These are phyloP conservation scores for Chaetodon auriga DNA, from an alignment of 2,113 vertebrate species.

Conservation along the genomic window DNA sequence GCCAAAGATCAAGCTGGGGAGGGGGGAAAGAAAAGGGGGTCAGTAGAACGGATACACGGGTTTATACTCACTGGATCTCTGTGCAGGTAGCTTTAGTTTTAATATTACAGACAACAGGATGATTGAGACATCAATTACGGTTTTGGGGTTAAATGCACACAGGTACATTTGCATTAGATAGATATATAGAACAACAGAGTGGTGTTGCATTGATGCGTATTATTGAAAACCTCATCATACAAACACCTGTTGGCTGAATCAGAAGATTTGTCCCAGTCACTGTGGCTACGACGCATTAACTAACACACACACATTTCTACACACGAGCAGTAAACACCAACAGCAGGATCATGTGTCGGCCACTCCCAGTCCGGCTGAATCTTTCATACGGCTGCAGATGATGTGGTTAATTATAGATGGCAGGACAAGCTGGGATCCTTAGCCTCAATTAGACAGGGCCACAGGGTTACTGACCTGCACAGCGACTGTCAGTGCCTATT, in stretches of 20 bases:
- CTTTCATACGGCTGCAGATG: slow-evolving; percentile 83
- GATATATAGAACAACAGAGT: background rate
- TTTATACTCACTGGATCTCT: slow-evolving; percentile 12
- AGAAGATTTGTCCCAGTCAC: slow-evolving; percentile 26
- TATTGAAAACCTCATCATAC: background rate
- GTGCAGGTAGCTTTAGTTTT: slow-evolving; percentile 25
- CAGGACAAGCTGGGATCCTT: slow-evolving; percentile 84
- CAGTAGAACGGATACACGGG: background rate
- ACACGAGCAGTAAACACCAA: slow-evolving; percentile 61
- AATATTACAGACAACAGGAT: slow-evolving; percentile 1
- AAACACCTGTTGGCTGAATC: slow-evolving; percentile 40
- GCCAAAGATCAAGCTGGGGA: slow-evolving; percentile 68
- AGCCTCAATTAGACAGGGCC: slow-evolving; percentile 83
- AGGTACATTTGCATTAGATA: background rate
- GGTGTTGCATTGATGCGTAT: background rate
- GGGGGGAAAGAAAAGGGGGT: background rate
- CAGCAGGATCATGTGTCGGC: slow-evolving; percentile 72
- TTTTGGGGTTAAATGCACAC: background rate
- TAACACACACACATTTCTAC: slow-evolving; percentile 53
- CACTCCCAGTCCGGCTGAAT: slow-evolving; percentile 82
- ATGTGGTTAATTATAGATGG: slow-evolving; percentile 84
- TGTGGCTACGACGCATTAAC: slow-evolving; percentile 3
- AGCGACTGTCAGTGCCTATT: slow-evolving; percentile 81
- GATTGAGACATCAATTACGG: background rate
- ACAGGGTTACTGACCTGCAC: slow-evolving; percentile 81